phyloP scores from a whole-genome alignment of 1,140 invertebrate species.

The Triops cancriformis region DNA sequence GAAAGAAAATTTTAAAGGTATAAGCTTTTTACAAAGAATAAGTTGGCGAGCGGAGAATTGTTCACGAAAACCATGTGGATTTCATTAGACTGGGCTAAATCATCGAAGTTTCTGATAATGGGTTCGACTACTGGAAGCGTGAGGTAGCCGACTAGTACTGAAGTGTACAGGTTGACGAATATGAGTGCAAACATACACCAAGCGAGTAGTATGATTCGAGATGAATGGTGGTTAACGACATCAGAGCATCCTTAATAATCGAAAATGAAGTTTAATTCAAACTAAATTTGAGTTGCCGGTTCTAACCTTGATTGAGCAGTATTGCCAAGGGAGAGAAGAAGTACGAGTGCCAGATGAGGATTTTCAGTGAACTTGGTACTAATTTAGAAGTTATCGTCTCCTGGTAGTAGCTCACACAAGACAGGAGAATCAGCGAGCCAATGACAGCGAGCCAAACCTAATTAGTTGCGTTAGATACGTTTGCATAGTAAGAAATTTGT shows the following conservation, averaged over 20 bases:
- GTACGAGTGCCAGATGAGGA: too few species aligned
- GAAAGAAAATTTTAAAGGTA: background rate
- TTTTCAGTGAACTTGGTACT: too few species aligned
- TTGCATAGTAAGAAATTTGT: background rate
- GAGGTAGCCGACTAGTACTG: background rate
- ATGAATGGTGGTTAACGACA: background rate
- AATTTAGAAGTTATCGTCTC: too few species aligned
- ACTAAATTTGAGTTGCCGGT: too few species aligned
- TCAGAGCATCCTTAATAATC: background rate
- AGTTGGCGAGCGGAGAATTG: background rate
- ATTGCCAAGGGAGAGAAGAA: too few species aligned
- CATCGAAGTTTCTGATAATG: background rate
- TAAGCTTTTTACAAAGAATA: background rate
- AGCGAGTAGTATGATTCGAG: background rate
- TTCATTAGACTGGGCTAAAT: background rate
- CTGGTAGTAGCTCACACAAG: too few species aligned
- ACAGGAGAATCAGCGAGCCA: too few species aligned
- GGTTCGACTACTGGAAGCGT: background rate
- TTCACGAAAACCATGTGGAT: background rate
- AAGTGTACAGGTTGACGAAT: background rate
- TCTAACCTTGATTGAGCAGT: too few species aligned
- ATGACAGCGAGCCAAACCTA: background rate
- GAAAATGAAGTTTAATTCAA: too few species aligned
- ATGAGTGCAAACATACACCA: background rate
- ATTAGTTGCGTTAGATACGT: too few species aligned